Conservation (phyloP, 2,113 vertebrate genomes). For the Sigmodon hispidus region DNA sequence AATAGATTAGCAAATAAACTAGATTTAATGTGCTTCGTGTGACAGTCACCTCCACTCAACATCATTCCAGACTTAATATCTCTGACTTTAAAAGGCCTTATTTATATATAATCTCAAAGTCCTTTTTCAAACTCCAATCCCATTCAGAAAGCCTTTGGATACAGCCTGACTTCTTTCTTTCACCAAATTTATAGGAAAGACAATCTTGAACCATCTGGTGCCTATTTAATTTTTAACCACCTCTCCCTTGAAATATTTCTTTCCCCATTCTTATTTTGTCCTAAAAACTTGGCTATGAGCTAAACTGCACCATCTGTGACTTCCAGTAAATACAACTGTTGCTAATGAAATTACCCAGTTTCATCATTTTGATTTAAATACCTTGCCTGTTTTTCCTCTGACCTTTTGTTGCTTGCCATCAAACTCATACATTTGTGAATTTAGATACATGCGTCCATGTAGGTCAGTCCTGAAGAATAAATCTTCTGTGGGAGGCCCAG, state of each 20-base stretch:
- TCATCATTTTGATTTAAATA: conserved; percentile 97
- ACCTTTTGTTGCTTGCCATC: conserved; percentile 96
- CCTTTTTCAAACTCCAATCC: conserved; percentile 77
- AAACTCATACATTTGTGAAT: conserved; percentile 93
- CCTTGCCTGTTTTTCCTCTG: conserved; percentile 93
- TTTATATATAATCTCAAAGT: conserved; percentile 74
- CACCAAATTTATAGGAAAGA: conserved; percentile 89
- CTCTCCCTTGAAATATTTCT: conserved; percentile 91
- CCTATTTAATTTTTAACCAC: conserved; percentile 92
- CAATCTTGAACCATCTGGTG: conserved; percentile 90
- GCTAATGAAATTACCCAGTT: conserved; percentile 98
- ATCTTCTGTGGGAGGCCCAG: conserved; percentile 92
- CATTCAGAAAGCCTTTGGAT: conserved; percentile 85
- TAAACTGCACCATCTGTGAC: conserved; percentile 94
- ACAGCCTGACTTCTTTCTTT: conserved; percentile 85
- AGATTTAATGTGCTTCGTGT: conserved; percentile 1
- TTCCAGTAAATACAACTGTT: conserved; percentile 96
- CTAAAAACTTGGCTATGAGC: conserved; percentile 92
- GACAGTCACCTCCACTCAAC: conserved; percentile 52
- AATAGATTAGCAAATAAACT: background rate
- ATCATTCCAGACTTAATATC: conserved; percentile 39
- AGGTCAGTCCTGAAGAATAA: conserved; percentile 97
- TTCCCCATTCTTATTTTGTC: conserved; percentile 91
- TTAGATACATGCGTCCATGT: conserved; percentile 95
- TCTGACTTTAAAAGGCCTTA: conserved; percentile 74